A percentile compares a stretch with the other conserved stretches of the same genome.
phyloP scores from a whole-genome alignment of 1,140 invertebrate genomes.

The Drosophila nebulosa region DNA sequence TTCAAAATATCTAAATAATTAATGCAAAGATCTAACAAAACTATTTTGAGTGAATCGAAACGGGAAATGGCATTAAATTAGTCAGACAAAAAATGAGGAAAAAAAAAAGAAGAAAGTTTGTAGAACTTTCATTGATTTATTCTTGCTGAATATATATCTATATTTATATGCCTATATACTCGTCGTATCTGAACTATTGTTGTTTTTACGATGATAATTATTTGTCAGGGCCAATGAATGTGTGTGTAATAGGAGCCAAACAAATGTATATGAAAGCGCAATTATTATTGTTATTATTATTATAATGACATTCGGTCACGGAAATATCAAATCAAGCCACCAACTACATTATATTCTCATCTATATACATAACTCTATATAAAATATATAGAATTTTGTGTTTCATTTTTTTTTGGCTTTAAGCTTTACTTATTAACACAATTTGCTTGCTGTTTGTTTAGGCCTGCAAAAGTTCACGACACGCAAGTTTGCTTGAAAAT shows the following conservation, averaged over 20 bases:
- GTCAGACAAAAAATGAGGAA: neutral
- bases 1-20: neutral
- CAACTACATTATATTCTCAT: neutral
- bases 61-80: neutral
- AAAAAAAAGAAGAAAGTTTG: neutral
- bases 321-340: constrained; percentile 67
- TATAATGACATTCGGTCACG: constrained; percentile 68
- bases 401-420: neutral
- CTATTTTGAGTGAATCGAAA: neutral
- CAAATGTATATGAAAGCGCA: neutral
- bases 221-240: constrained; percentile 11
- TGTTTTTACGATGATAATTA: constrained; percentile 44
- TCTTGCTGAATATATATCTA: neutral
- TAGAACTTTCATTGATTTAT: neutral
- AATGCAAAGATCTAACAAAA: neutral
- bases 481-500: constrained; percentile 28
- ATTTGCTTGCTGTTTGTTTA: constrained; percentile 28
- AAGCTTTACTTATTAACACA: constrained; percentile 17
- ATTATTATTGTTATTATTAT: constrained; percentile 32
- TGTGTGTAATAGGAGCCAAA: neutral
- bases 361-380: neutral
- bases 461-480: neutral
- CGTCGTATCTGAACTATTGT: constrained; percentile 19
- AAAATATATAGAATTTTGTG: constrained; percentile 5
- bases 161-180: neutral